Conservation (phyloP, 2,113 vertebrate genomes). For the Planiliza haematocheilus region DNA sequence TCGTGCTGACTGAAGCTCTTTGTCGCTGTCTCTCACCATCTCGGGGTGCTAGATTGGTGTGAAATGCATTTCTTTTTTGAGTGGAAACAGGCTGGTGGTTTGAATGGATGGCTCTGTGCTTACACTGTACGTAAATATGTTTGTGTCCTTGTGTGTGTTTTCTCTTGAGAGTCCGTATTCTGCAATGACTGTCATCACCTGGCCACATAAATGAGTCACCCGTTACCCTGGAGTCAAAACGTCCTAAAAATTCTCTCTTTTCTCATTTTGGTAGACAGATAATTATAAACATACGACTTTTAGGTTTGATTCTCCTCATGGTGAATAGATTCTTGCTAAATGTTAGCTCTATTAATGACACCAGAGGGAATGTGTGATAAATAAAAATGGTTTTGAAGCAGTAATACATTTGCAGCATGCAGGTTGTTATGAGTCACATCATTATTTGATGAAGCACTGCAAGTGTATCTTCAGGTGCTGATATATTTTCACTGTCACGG, state of each 20-base stretch:
- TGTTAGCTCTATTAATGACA: no score
- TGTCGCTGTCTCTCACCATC: constrained; percentile 51
- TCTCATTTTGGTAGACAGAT: background rate
- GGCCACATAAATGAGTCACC: constrained; percentile 60
- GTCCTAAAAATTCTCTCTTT: background rate
- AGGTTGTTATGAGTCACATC: no score
- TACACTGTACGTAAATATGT: background rate
- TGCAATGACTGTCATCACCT: constrained; percentile 64
- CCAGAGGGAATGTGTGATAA: no score
- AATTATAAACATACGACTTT: background rate
- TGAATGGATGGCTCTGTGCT: background rate
- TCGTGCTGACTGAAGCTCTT: background rate
- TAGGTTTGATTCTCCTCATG: background rate
- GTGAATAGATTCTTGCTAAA: no score
- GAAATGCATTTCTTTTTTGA: constrained; percentile 49
- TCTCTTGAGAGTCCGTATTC: constrained; percentile 15
- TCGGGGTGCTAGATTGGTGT: constrained; percentile 72
- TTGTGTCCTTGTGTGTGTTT: constrained; percentile 22
- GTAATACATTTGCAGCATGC: no score
- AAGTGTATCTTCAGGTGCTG: no score
- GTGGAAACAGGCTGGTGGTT: constrained; percentile 4
- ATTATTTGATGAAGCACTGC: no score
- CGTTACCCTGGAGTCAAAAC: constrained; percentile 30
- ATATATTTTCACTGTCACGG: no score
- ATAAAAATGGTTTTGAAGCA: no score